Base-by-base conservation (phyloP, 2,888 invertebrate species). In the Colostygia pectinataria region DNA sequence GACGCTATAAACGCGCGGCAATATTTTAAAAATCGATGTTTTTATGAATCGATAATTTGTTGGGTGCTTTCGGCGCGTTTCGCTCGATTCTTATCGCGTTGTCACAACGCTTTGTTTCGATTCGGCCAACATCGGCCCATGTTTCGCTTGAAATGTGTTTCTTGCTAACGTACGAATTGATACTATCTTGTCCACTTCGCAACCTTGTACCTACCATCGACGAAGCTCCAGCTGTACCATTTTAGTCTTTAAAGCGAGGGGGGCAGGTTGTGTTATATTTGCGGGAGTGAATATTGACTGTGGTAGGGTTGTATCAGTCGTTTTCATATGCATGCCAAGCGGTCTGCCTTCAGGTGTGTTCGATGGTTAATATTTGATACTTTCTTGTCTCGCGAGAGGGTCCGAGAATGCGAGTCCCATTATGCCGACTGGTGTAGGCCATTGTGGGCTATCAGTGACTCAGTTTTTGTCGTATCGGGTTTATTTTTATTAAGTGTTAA, bases 21-120 rank as follows among this genome's bases (percentile, higher is more conserved):
- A 86, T 87, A 87, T 84, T 86, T 88, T 83, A 83, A 82, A 45
- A 85, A 88, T 86, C 87, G 84, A 88, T 89, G 87, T 89, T 90
- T 88, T 89, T 88, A 88, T 88, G 87, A 89, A 89, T 90, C 87
- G 87, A 89, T 90, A 88, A 90, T 89, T 90, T 90, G 89, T 83
- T 85, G 82, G 80, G 79, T 74, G 76, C 80, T 84, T 88, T 85
- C 75, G 86, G 87, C 79, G 87, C 85, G 83, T 83, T 82, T 84
- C 81, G 81, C 86, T 82, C 79, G 88, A 88, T 88, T 64, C 65
- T 81, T 85, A 87, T 87, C 87, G 69, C 72, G 80, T 72, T 87
- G 88, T 87, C 87, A 86, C 87, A 85, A 78, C 85, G 87, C 87
- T 88, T 88, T 88, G 88, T 88, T 84, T 85, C 84, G 84, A 82